Evolutionary conservation across 2,113 vertebrate species (phyloP).

Genomic region (Scopus umbretta): DNA sequence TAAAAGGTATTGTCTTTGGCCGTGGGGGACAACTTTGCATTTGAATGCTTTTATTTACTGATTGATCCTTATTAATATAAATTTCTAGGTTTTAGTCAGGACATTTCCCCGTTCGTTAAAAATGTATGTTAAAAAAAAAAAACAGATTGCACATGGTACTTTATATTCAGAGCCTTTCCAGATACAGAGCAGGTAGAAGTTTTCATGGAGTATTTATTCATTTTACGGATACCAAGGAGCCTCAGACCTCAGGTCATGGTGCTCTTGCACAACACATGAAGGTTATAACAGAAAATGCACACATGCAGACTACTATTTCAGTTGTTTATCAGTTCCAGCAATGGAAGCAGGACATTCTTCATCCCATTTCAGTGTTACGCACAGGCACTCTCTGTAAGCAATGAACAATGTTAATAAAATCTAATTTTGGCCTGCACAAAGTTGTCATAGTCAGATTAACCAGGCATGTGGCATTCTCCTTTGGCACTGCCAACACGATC

Average conservation of each 20-base stretch:
- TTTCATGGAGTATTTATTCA: neutral
- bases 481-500: neutral
- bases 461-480: neutral
- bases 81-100: neutral
- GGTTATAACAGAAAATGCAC: neutral
- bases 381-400: neutral
- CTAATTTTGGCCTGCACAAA: neutral
- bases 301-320: accelerated
- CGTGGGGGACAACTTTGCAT: neutral
- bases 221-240: neutral
- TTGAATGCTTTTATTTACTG: conserved; percentile 1
- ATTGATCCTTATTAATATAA: neutral
- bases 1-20: neutral
- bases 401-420: neutral
- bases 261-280: accelerated
- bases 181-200: neutral
- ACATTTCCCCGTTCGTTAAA: neutral
- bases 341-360: neutral
- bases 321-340: neutral
- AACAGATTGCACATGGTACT: accelerated
- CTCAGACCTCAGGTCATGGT: neutral
- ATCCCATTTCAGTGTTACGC: neutral
- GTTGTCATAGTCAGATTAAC: neutral
- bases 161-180: neutral
- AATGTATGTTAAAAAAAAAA: neutral